Evolutionary conservation across 2,888 invertebrate genomes (phyloP).

Genomic region (Pocota personata): DNA sequence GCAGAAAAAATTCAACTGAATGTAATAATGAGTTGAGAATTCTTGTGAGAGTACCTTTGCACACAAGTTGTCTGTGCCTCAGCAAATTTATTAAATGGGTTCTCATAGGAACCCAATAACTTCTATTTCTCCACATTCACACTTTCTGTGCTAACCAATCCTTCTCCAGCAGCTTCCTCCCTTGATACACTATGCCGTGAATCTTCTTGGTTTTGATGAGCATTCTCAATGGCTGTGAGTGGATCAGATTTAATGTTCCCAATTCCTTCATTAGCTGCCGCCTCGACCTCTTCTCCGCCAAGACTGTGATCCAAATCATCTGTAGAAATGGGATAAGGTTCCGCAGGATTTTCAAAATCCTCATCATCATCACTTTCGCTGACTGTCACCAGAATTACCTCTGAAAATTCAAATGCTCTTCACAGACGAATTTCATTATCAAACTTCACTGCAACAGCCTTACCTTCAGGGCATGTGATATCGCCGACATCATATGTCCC

Average conservation of each 20-base stretch:
- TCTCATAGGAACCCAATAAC: not conserved
- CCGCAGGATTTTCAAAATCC: not conserved
- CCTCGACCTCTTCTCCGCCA: not conserved
- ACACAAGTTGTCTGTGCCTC: not conserved
- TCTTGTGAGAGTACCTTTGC: not conserved
- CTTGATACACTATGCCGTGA: not conserved
- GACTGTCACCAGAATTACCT: conserved; percentile 1
- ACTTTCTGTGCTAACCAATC: not conserved
- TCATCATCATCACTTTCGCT: not conserved
- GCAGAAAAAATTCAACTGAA: not conserved
- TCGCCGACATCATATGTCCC: not conserved
- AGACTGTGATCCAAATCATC: not conserved
- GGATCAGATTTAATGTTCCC: not conserved
- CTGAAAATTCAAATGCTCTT: not conserved
- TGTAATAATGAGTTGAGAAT: not conserved
- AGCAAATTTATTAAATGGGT: not conserved
- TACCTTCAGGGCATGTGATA: conserved; percentile 10
- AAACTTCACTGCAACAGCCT: not conserved
- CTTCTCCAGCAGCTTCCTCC: not conserved
- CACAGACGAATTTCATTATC: not conserved
- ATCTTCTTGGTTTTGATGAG: not conserved
- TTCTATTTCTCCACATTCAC: not conserved
- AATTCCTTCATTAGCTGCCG: not conserved
- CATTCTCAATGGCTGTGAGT: not conserved
- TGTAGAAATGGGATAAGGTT: not conserved